Evolutionary conservation across 2,113 vertebrate species (phyloP).

Genomic region (Peucedramus taeniatus): DNA sequence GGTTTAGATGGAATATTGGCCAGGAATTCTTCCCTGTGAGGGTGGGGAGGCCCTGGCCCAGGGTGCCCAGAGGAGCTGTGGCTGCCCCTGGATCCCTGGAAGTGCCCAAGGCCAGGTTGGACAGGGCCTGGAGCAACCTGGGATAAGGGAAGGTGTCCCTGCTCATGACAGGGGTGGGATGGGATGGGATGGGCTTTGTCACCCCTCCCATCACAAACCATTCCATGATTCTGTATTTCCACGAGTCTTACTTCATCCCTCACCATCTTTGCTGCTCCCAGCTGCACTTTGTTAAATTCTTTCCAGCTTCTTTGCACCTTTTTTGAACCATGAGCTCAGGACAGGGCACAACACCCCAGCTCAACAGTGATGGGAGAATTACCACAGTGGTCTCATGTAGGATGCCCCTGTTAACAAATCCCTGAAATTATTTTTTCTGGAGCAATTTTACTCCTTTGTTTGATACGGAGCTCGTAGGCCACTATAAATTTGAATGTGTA

Average conservation of each 20-base stretch:
- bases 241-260: background rate
- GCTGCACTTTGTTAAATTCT: background rate
- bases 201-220: background rate
- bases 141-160: rapidly evolving
- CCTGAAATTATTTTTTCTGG: background rate
- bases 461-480: background rate
- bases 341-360: background rate
- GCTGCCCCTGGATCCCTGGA: background rate
- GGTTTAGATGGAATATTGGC: background rate
- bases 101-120: background rate
- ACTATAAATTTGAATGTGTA: background rate
- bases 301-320: background rate
- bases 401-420: background rate
- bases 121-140: rapidly evolving
- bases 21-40: background rate
- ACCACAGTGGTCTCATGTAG: background rate
- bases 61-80: background rate
- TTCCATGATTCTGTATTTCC: background rate
- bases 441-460: background rate
- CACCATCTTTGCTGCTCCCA: background rate
- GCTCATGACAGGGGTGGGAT: background rate
- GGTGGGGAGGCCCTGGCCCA: background rate
- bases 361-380: rapidly evolving
- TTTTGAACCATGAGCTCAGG: background rate
- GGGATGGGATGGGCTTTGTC: rapidly evolving